These are phyloP conservation scores for Hydriomena furcata DNA, from an alignment of 2,888 invertebrate genomes.

Conservation along the genomic window DNA sequence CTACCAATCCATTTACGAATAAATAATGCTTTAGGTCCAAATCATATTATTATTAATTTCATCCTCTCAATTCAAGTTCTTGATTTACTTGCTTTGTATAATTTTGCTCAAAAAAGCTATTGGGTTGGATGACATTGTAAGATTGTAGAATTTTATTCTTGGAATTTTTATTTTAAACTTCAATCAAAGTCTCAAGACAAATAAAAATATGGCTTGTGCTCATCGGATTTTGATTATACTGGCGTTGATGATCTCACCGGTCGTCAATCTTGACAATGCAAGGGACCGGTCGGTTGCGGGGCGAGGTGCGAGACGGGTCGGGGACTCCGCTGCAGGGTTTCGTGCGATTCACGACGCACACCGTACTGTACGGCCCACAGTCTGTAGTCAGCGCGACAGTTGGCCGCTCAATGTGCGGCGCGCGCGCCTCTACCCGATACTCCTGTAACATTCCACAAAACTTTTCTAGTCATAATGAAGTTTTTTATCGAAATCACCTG, in stretches of 20 bases:
- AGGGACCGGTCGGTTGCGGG: conserved; percentile 74
- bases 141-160: background rate
- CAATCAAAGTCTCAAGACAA: background rate
- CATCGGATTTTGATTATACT: conserved; percentile 61
- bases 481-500: conserved; percentile 45
- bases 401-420: conserved; percentile 75
- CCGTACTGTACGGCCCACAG: conserved; percentile 55
- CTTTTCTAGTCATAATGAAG: conserved; percentile 67
- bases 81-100: background rate
- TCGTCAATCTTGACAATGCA: conserved; percentile 81
- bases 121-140: background rate
- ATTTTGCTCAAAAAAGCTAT: background rate
- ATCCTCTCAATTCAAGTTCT: background rate
- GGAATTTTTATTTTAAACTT: background rate
- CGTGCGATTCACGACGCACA: conserved; percentile 72
- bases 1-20: conserved; percentile 24
- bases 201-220: conserved; percentile 41
- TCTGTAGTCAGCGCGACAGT: conserved; percentile 68
- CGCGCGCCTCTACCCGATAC: conserved; percentile 66
- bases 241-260: conserved; percentile 77
- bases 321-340: conserved; percentile 69
- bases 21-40: conserved; percentile 4
- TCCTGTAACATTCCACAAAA: conserved; percentile 60
- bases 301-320: conserved; percentile 58
- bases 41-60: background rate